These are phyloP conservation scores for Mystacornis crossleyi DNA, from an alignment of 2,113 vertebrate species.

Conservation along the genomic window DNA sequence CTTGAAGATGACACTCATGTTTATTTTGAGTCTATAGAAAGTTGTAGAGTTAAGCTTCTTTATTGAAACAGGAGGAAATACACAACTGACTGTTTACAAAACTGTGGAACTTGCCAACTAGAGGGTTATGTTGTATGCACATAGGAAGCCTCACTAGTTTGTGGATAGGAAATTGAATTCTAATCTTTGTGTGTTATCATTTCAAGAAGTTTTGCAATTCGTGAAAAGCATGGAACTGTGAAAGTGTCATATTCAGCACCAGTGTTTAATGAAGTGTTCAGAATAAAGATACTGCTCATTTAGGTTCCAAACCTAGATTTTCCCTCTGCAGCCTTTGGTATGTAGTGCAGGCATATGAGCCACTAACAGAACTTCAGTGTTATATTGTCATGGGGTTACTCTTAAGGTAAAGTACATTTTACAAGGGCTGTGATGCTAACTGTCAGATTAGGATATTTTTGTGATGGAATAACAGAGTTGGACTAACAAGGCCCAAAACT, in stretches of 20 bases:
- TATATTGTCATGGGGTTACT: not conserved
- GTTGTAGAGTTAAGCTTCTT: not conserved
- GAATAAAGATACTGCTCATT: not conserved
- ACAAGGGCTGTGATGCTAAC: not conserved
- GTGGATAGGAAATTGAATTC: not conserved
- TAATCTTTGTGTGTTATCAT: not conserved
- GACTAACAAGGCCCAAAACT: not conserved
- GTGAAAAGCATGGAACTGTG: not conserved
- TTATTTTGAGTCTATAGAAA: not conserved
- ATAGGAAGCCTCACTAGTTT: not conserved
- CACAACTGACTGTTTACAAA: not conserved
- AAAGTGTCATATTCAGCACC: not conserved
- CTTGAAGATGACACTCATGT: not conserved
- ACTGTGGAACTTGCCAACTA: not conserved
- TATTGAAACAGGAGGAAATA: not conserved
- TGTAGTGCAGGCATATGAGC: not conserved
- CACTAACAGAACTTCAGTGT: not conserved
- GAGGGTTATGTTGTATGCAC: not conserved
- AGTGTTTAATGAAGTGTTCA: not conserved
- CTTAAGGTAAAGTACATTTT: not conserved
- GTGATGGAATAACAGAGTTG: not conserved
- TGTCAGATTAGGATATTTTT: not conserved
- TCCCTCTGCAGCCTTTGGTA: not conserved
- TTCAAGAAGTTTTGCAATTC: not conserved
- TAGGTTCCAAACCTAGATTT: not conserved